Base-by-base conservation (phyloP, 2,113 vertebrate genomes). In the Cyanistes caeruleus region DNA sequence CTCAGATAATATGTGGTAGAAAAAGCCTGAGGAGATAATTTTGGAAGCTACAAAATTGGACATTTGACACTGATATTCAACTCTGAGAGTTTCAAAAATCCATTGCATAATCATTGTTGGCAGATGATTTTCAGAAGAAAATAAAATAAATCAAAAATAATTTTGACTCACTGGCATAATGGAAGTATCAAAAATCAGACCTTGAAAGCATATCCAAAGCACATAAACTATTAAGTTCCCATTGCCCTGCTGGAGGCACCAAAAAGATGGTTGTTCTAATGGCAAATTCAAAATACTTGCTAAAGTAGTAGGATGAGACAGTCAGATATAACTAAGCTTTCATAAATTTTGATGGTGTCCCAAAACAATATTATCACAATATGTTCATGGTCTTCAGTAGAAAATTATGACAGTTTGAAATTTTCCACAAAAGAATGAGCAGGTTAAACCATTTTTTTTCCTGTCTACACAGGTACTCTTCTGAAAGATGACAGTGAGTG, bases 371-470 rank as follows among this genome's bases (percentile, higher is more conserved):
- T 51, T 79, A 77, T 72, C 37, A 55, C 31, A 68, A 15, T 33
- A 52, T 12, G 17, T 79, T 81, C 18, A 11, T 48, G 44, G 23
- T 30, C 51, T 93, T 89, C 82, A 67, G 10, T 20, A 72, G 43
- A 73, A 90, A 93, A 95, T 31, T 8, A 30, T 84, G 49, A 78
- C 56, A 44, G 69, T 48, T 93, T 96, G 82, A 90, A 56, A 80
- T 80, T 75, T 91, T 86, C 53, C 31, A 15, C 22, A 64, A 60
- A 69, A 31, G 23, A 74, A 70, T 0, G 1, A 89, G 43, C 39
- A 64, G 28, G 8, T 64, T 94, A 87, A 72, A 75, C 17, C 11
- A 41, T 74, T 85, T 93, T 85, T 87, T 79, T 89, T 41, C 37
- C 37, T 84, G 35, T 82, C 72, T 88, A 33, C 7, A 28, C 46